Percentiles rank a stretch among this genome's conserved stretches.
Conservation (phyloP, 2,113 vertebrate species). For the Hepsetus odoe region DNA sequence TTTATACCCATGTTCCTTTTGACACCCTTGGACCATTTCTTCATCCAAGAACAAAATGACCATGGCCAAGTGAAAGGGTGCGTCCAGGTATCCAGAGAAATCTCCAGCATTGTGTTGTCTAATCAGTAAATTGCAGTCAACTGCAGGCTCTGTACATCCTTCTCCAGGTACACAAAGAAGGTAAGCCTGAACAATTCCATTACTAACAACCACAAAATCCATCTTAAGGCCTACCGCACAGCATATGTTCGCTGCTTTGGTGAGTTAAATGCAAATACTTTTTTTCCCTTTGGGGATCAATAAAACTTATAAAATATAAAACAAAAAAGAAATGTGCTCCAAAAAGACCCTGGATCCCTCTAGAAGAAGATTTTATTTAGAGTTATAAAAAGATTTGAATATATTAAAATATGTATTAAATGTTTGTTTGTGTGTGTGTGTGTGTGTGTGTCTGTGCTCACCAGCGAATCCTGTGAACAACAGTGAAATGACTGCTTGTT, state of each 20-base stretch:
- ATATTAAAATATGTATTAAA: too few species aligned
- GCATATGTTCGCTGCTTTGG: constrained; percentile 23
- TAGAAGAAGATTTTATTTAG: too few species aligned
- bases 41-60: constrained; percentile 13
- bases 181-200: background rate
- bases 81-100: constrained; percentile 10
- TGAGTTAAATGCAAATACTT: too few species aligned
- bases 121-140: background rate
- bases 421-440: too few species aligned
- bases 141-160: background rate
- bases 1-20: background rate
- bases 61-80: constrained; percentile 1
- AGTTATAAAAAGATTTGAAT: too few species aligned
- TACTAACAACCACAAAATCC: background rate
- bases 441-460: too few species aligned
- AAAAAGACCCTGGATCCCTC: too few species aligned
- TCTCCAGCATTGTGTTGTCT: background rate
- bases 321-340: too few species aligned
- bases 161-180: background rate
- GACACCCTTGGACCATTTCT: background rate
- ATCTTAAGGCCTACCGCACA: background rate
- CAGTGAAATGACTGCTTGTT: constrained; percentile 36
- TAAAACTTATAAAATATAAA: too few species aligned
- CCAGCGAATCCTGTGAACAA: too few species aligned
- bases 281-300: too few species aligned